Percentiles rank a stretch among this genome's conserved stretches.
These are phyloP conservation scores for Bubo blakistoni DNA, from an alignment of 2,113 vertebrate genomes.

Conservation along the genomic window DNA sequence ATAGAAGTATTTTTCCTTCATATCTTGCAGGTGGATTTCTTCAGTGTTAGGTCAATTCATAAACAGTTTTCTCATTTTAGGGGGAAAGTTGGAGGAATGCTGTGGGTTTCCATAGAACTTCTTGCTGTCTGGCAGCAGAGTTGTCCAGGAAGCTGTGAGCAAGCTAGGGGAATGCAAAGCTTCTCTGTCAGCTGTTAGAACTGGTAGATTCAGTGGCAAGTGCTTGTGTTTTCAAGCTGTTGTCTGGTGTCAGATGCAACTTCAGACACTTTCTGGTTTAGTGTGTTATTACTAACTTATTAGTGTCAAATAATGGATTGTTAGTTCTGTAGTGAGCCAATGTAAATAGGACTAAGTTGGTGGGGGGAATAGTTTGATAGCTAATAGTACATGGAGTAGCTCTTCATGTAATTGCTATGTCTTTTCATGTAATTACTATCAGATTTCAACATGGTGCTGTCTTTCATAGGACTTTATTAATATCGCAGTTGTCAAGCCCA, in stretches of 20 bases:
- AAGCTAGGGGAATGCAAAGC: not conserved
- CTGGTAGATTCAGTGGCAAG: not conserved
- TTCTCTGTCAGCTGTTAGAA: not conserved
- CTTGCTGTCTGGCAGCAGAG: not conserved
- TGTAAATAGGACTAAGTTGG: not conserved
- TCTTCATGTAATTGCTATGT: not conserved
- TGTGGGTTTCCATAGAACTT: not conserved
- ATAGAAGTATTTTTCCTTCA: not conserved
- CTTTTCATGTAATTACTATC: not conserved
- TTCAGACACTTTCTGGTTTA: not conserved
- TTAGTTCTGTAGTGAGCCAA: not conserved
- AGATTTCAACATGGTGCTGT: not conserved
- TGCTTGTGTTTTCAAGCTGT: not conserved
- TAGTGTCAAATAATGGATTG: not conserved
- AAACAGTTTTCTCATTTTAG: not conserved
- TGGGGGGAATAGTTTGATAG: not conserved
- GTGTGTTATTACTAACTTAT: not conserved
- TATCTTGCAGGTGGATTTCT: not conserved
- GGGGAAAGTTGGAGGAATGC: not conserved
- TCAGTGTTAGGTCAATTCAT: not conserved
- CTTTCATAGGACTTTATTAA: not conserved
- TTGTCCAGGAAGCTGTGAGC: not conserved
- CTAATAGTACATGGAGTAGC: not conserved
- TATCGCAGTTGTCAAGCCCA: not conserved
- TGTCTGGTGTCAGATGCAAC: not conserved